Evolutionary conservation across 2,888 invertebrate genomes (phyloP).

Genomic region (Stenodema calcarata): DNA sequence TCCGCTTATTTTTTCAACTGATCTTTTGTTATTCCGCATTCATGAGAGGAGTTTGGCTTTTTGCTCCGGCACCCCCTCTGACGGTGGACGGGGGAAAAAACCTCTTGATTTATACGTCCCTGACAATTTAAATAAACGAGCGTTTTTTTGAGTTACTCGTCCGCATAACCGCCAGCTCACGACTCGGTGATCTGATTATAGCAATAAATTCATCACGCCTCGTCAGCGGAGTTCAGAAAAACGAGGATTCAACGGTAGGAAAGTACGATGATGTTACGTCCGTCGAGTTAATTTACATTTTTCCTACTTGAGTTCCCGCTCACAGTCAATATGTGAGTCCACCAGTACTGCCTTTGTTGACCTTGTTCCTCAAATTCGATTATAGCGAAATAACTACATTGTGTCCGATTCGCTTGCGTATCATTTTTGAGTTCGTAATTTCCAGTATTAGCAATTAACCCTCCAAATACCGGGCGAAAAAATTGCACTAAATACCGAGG

Average conservation of each 20-base stretch:
- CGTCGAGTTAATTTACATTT: background rate
- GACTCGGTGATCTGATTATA: background rate
- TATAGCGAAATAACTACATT: no score
- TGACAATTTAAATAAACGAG: conserved; percentile 3
- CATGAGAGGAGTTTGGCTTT: background rate
- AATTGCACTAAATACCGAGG: no score
- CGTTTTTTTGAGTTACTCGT: background rate
- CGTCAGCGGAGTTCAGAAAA: background rate
- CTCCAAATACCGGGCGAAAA: no score
- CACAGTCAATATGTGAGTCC: no score
- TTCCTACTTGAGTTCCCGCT: no score
- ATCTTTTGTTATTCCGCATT: background rate
- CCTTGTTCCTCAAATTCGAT: no score
- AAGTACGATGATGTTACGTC: background rate
- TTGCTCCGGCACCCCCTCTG: background rate
- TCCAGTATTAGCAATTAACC: no score
- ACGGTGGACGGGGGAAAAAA: background rate
- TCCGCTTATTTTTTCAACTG: background rate
- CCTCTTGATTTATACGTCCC: background rate
- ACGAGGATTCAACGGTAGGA: background rate
- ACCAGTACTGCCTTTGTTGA: no score
- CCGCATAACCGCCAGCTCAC: background rate
- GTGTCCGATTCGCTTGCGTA: no score
- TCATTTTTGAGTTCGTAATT: no score
- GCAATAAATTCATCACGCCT: conserved; percentile 3